Percentiles rank a stretch among this genome's conserved stretches.
Conservation (phyloP, 2,888 invertebrate genomes). For the Metalampra italica region DNA sequence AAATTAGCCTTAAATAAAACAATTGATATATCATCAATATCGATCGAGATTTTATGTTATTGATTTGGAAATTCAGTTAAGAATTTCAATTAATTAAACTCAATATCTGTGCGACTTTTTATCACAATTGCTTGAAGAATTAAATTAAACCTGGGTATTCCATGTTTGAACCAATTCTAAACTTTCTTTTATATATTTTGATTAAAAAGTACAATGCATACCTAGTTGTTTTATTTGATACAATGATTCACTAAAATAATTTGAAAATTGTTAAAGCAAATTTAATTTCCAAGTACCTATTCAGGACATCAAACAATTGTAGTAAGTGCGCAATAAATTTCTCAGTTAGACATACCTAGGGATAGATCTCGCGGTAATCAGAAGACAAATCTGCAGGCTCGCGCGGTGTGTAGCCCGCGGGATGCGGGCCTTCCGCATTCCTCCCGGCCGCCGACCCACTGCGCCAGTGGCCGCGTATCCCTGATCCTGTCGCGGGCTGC, state of each 20-base stretch:
- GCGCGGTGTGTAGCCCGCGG: conserved; percentile 34
- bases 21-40: neutral
- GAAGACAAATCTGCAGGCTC: conserved; percentile 32
- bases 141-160: too few relatives aligned
- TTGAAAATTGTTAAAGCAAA: too few relatives aligned
- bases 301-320: too few relatives aligned
- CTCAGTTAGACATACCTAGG: neutral
- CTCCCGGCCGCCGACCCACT: conserved; percentile 70
- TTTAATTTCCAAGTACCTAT: too few relatives aligned
- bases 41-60: neutral
- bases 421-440: conserved; percentile 68
- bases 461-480: conserved; percentile 73
- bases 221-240: too few relatives aligned
- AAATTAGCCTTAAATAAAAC: conserved; percentile 4
- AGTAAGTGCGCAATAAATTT: too few relatives aligned
- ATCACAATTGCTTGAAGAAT: too few relatives aligned
- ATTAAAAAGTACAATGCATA: too few relatives aligned
- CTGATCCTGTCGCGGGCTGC: conserved; percentile 66
- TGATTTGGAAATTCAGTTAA: neutral
- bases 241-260: too few relatives aligned
- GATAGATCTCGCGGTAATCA: conserved; percentile 18
- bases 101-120: too few relatives aligned
- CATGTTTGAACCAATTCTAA: too few relatives aligned
- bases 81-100: neutral
- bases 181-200: too few relatives aligned